These are phyloP conservation scores for Alsophila aescularia DNA, from an alignment of 2,888 invertebrate genomes.

Conservation along the genomic window DNA sequence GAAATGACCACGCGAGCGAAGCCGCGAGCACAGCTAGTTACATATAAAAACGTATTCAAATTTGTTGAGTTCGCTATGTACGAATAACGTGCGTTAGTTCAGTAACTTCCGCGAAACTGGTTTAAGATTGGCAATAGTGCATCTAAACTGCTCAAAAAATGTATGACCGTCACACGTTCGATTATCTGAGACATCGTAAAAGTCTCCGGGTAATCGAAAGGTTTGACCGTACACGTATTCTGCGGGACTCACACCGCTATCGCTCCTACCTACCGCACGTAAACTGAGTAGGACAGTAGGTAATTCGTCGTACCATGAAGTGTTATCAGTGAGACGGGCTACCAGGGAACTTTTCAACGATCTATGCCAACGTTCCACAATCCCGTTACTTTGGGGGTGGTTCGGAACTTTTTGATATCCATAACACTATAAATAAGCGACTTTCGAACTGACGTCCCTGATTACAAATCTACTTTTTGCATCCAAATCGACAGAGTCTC, in stretches of 20 bases:
- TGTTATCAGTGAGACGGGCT: slow-evolving; percentile 5
- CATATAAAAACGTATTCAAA: too few species aligned
- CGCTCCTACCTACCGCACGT: slow-evolving; percentile 26
- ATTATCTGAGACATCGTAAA: not conserved
- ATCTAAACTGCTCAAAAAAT: not conserved
- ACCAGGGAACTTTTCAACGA: slow-evolving; percentile 30
- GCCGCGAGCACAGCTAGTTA: too few species aligned
- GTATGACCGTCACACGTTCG: not conserved
- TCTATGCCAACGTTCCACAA: slow-evolving; percentile 37
- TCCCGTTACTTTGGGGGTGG: slow-evolving; percentile 35
- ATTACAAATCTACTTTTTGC: too few species aligned
- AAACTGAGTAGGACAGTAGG: slow-evolving; percentile 30
- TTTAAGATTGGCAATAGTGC: not conserved
- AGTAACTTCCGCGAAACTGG: not conserved
- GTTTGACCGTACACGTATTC: slow-evolving; percentile 23
- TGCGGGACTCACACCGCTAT: slow-evolving; percentile 29
- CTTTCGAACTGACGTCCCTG: slow-evolving; percentile 38
- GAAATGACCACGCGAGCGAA: too few species aligned
- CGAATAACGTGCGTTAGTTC: too few species aligned
- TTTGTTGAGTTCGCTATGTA: too few species aligned
- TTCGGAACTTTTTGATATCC: slow-evolving; percentile 26
- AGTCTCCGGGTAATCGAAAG: slow-evolving; percentile 24
- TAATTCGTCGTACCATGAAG: slow-evolving; percentile 25
- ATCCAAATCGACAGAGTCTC: too few species aligned
- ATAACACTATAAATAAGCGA: slow-evolving; percentile 28